Evolutionary conservation across 2,888 invertebrate species (phyloP).

Genomic region (Cosmopolites sordidus): DNA sequence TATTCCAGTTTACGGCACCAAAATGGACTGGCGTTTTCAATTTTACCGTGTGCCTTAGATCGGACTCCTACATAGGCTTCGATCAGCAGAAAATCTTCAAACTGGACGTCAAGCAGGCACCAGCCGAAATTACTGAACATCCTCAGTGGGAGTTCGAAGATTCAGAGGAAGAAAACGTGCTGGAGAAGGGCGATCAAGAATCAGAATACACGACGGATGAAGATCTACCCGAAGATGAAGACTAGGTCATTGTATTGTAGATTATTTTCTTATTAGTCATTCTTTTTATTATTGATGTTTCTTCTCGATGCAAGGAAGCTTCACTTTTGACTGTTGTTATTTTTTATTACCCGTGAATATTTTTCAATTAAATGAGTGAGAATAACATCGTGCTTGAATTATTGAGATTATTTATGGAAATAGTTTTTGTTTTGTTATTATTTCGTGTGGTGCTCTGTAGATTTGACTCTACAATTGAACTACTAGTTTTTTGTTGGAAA

Average conservation of each 20-base stretch:
- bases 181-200: conserved; percentile 59
- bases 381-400: no score
- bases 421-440: neutral
- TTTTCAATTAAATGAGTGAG: no score
- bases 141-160: conserved; percentile 98
- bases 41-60: conserved; percentile 87
- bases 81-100: conserved; percentile 94
- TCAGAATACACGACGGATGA: conserved; percentile 68
- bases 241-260: conserved; percentile 10
- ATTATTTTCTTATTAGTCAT: no score
- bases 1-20: conserved; percentile 85
- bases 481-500: neutral
- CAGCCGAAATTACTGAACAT: conserved; percentile 81
- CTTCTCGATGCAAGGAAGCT: conserved; percentile 7
- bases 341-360: no score
- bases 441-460: no score
- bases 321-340: conserved; percentile 10
- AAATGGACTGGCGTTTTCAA: conserved; percentile 88
- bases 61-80: conserved; percentile 96
- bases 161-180: conserved; percentile 70
- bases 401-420: neutral
- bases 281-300: no score
- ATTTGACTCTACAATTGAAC: no score
- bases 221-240: conserved; percentile 54
- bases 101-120: conserved; percentile 95